Percentiles rank a stretch among this genome's conserved stretches.
Conservation (phyloP, 2,113 vertebrate species). For the Menura novaehollandiae region DNA sequence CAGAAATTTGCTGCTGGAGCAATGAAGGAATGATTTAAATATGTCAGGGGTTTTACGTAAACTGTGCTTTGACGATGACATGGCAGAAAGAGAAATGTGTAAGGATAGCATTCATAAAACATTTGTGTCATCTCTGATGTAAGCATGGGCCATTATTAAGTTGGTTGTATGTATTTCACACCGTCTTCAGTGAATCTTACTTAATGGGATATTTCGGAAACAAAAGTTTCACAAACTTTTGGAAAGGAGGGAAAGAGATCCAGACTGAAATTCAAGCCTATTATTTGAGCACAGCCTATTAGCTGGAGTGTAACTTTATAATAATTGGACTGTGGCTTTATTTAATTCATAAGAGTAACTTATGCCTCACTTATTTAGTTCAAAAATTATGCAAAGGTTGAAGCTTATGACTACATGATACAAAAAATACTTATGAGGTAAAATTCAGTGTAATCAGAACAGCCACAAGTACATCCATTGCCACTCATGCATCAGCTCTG, state of each 20-base stretch:
- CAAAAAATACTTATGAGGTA: neutral
- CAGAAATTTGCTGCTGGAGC: neutral
- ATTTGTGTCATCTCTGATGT: neutral
- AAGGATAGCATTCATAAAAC: neutral
- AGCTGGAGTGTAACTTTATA: neutral
- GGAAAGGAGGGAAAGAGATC: neutral
- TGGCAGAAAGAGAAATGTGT: neutral
- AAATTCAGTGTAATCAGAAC: neutral
- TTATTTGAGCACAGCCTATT: neutral
- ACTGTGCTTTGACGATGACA: neutral
- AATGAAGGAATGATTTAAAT: neutral
- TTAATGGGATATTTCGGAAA: neutral
- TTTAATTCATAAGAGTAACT: neutral
- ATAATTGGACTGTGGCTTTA: neutral
- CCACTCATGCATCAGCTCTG: neutral
- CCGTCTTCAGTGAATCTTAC: neutral
- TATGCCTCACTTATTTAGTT: neutral
- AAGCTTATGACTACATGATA: neutral
- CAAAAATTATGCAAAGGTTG: neutral
- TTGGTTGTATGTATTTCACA: neutral
- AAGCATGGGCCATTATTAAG: neutral
- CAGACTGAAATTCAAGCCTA: neutral
- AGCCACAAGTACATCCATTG: neutral
- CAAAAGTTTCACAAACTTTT: neutral
- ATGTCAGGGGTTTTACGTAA: neutral